Evolutionary conservation across 2,888 invertebrate genomes (phyloP).

Genomic region (Harpagoxenus sublaevis): DNA sequence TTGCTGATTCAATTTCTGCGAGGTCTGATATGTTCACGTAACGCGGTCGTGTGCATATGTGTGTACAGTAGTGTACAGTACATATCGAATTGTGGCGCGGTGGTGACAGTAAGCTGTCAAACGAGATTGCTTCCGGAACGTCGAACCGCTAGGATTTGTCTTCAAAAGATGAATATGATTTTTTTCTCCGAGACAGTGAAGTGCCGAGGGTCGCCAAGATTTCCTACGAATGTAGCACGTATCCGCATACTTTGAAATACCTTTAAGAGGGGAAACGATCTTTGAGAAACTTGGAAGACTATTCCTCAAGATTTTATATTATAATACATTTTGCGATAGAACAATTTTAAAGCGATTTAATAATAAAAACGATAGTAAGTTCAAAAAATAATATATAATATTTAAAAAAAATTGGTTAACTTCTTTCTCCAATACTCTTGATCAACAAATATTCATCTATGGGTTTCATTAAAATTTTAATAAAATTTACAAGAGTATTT

Average conservation of each 20-base stretch:
- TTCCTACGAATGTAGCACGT: not conserved
- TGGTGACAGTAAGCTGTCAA: slow-evolving; percentile 51
- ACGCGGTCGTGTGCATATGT: not conserved
- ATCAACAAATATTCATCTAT: not conserved
- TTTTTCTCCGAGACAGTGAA: slow-evolving; percentile 12
- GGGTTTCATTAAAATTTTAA: not conserved
- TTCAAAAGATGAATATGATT: slow-evolving; percentile 30
- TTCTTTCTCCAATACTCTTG: not conserved
- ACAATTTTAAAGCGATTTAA: not conserved
- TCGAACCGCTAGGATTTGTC: slow-evolving; percentile 37
- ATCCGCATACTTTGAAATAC: not conserved
- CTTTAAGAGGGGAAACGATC: not conserved
- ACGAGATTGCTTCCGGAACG: slow-evolving; percentile 46
- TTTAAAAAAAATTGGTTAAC: not conserved
- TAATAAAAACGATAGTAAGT: not conserved
- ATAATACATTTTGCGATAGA: not conserved
- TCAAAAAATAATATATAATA: not conserved
- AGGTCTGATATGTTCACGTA: slow-evolving; percentile 39
- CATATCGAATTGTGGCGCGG: slow-evolving; percentile 36
- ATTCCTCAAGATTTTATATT: not conserved
- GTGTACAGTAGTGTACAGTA: slow-evolving; percentile 6
- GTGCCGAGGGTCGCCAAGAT: not conserved
- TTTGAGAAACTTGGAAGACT: not conserved
- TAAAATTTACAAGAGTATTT: not conserved
- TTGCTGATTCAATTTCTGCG: slow-evolving; percentile 48